phyloP scores from a whole-genome alignment of 2,113 vertebrate species.

The Mesocricetus auratus region DNA sequence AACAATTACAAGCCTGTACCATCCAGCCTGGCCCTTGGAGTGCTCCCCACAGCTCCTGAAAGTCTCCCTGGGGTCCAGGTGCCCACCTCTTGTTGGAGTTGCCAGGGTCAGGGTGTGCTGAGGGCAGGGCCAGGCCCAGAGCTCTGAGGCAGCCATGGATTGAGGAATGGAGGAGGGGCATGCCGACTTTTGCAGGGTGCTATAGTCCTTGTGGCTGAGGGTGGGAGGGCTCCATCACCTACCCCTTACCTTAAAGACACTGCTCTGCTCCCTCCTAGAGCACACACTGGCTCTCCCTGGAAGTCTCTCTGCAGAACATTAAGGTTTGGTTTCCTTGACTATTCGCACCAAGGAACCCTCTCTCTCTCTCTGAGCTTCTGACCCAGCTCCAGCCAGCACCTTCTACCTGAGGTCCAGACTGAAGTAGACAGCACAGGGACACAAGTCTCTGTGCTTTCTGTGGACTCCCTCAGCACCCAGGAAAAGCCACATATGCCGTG shows the following conservation, averaged over 20 bases:
- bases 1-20: not conserved
- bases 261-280: not conserved
- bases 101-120: not conserved
- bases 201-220: not conserved
- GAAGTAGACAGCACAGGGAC: accelerated
- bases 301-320: constrained; percentile 41
- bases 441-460: not conserved
- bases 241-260: constrained; percentile 45
- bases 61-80: not conserved
- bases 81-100: not conserved
- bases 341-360: not conserved
- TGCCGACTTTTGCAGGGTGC: no score
- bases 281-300: not conserved
- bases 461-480: not conserved
- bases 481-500: not conserved
- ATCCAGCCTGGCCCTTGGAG: not conserved
- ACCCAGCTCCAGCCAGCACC: not conserved
- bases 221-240: not conserved
- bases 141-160: not conserved
- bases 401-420: not conserved
- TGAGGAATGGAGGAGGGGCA: not conserved
- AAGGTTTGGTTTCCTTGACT: not conserved
- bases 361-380: not conserved
- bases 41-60: not conserved
- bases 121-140: not conserved